phyloP scores from a whole-genome alignment of 2,113 vertebrate species.

The Gambusia holbrooki region DNA sequence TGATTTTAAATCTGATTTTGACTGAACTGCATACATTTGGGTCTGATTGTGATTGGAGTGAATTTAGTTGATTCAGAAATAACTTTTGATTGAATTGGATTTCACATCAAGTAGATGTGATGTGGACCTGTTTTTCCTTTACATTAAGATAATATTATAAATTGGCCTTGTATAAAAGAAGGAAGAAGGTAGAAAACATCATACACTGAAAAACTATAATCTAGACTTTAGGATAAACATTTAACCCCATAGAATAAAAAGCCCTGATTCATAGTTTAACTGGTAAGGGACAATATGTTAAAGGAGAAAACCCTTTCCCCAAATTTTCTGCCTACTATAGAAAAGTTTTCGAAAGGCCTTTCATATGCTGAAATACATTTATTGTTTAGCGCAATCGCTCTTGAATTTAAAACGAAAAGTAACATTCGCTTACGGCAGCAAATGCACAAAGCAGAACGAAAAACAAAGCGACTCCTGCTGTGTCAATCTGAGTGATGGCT shows the following conservation, averaged over 20 bases:
- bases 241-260: not conserved
- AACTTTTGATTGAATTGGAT: too few relatives aligned
- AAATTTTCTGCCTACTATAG: too few relatives aligned
- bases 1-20: too few relatives aligned
- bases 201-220: not conserved
- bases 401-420: constrained; percentile 21
- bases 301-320: too few relatives aligned
- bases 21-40: too few relatives aligned
- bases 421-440: constrained; percentile 26
- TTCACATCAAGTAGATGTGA: too few relatives aligned
- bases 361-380: not conserved
- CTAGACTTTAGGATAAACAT: not conserved
- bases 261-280: not conserved
- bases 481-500: constrained; percentile 50
- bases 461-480: constrained; percentile 34
- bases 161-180: not conserved
- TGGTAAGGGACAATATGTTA: not conserved
- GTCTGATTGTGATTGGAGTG: too few relatives aligned
- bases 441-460: constrained; percentile 36
- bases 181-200: not conserved
- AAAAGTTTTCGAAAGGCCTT: not conserved
- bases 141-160: not conserved
- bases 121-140: not conserved
- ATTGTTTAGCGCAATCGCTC: not conserved
- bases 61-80: too few relatives aligned